Evolutionary conservation across 1,140 invertebrate genomes (phyloP).

Genomic region (Pteromalus puparum): DNA sequence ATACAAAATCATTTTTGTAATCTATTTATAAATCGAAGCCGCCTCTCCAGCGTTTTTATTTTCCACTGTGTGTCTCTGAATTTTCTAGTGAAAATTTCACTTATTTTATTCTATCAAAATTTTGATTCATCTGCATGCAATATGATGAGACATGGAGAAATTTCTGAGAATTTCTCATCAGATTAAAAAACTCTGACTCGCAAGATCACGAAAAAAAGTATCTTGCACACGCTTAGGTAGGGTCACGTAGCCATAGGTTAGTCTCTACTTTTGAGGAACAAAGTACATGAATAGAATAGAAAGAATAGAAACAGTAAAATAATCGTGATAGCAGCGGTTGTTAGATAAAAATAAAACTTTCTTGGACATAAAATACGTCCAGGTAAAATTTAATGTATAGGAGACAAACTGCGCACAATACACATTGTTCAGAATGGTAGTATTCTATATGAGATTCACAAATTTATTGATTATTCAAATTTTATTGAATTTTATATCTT

Average conservation of each 20-base stretch:
- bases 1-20: no score
- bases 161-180: slow-evolving; percentile 6
- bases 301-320: not conserved
- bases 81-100: slow-evolving; percentile 46
- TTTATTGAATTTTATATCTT: not conserved
- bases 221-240: slow-evolving; percentile 29
- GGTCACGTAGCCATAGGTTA: not conserved
- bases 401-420: slow-evolving; percentile 55
- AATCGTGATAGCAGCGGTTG: not conserved
- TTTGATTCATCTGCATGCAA: not conserved
- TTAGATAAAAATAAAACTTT: not conserved
- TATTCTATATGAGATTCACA: slow-evolving; percentile 9
- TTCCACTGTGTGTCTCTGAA: slow-evolving; percentile 28
- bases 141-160: not conserved
- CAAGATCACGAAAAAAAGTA: slow-evolving; percentile 18
- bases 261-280: slow-evolving; percentile 35
- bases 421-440: slow-evolving; percentile 58
- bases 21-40: slow-evolving; percentile 27
- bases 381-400: slow-evolving; percentile 22
- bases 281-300: slow-evolving; percentile 23
- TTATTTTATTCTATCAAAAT: slow-evolving; percentile 27
- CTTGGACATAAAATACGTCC: not conserved
- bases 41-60: not conserved
- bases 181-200: not conserved
- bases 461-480: not conserved